A percentile compares a stretch with the other conserved stretches of the same genome.
Conservation (phyloP, 2,797 vertebrate genomes). For the Tangara arthus region DNA sequence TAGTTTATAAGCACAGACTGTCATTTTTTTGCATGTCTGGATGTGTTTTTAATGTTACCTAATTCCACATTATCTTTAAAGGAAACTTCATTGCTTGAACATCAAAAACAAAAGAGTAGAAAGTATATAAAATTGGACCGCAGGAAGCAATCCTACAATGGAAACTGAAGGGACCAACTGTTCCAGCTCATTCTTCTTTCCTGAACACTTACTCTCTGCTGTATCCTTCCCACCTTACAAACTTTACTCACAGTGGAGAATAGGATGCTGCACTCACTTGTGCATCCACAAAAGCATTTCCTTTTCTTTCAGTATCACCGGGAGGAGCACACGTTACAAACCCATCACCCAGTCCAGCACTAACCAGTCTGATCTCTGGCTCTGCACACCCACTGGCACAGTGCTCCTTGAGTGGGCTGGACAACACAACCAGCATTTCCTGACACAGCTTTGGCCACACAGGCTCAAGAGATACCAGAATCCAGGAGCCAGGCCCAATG, state of each 20-base stretch:
- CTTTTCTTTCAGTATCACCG: background rate
- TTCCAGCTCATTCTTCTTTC: background rate
- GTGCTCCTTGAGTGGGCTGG: fast-evolving
- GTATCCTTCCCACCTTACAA: background rate
- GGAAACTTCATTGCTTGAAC: background rate
- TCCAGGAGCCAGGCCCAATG: background rate
- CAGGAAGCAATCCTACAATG: background rate
- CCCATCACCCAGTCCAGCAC: background rate
- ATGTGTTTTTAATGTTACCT: conserved; percentile 32
- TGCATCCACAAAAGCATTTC: background rate
- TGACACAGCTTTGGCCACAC: background rate
- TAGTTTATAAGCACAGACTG: background rate
- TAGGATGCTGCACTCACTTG: background rate
- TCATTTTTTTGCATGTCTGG: background rate
- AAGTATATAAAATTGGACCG: background rate
- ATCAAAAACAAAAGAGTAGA: background rate
- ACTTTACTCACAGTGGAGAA: background rate
- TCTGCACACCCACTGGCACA: background rate
- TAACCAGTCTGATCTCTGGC: background rate
- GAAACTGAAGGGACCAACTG: background rate
- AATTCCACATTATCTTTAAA: conserved; percentile 7
- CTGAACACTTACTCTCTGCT: background rate
- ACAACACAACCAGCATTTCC: background rate
- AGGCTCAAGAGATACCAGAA: background rate
- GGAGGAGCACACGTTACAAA: background rate